A percentile compares a stretch with the other conserved stretches of the same genome.
phyloP scores from a whole-genome alignment of 2,888 invertebrate species.

The Ophraella communa region DNA sequence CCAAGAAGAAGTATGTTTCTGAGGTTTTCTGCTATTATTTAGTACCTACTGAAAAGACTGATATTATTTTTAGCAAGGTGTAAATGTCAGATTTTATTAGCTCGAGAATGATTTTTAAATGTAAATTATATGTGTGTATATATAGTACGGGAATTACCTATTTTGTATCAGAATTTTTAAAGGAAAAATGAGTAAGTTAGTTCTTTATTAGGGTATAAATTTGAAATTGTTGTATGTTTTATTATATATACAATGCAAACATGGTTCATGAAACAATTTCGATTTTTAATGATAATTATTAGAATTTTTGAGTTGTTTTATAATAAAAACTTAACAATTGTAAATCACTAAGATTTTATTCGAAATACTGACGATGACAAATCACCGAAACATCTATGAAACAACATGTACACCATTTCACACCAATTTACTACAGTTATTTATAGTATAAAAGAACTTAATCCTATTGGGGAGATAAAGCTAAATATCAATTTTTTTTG shows the following conservation, averaged over 20 bases:
- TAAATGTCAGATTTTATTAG: conserved; percentile 35
- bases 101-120: conserved; percentile 27
- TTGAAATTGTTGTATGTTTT: conserved; percentile 7
- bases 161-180: background rate
- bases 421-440: no score
- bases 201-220: background rate
- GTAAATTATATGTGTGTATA: conserved; percentile 29
- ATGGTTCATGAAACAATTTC: background rate
- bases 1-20: conserved; percentile 39
- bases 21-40: conserved; percentile 32
- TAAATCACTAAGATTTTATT: no score
- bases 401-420: no score
- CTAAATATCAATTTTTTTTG: no score
- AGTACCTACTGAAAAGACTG: conserved; percentile 46
- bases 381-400: no score
- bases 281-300: background rate
- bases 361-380: no score
- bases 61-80: conserved; percentile 41
- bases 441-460: no score
- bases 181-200: conserved; percentile 1
- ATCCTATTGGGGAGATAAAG: no score
- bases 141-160: conserved; percentile 16
- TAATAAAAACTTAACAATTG: no score
- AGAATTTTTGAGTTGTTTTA: background rate
- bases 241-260: background rate